Base-by-base conservation (phyloP, 2,113 vertebrate genomes). In the Phainopepla nitens region DNA sequence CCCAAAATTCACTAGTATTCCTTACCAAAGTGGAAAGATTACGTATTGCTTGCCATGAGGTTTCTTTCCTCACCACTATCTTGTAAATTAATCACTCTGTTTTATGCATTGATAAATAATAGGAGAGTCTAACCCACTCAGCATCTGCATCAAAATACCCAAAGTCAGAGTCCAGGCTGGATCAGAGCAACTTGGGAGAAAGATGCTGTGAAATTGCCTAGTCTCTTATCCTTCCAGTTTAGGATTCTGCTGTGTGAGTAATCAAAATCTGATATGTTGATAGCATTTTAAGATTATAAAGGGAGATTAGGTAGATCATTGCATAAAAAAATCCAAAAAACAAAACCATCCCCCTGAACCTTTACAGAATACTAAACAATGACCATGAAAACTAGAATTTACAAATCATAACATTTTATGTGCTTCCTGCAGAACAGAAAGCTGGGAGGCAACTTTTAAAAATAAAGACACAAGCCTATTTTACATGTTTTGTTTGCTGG, bases 261-360 rank as follows among this genome's bases (percentile, higher is more conserved):
- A 83, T 85, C 61, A 56, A 94, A 95, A 76, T 56, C 12, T 39
- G 57, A 15, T 83, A 18, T 39, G 35, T 24, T 58, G 45, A 23
- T 56, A 65, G 28, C 41, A 49, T 82, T 25, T 71, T 82, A 66
- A 81, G 57, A 49, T 80, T 27, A 19, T 29, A 13, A 45, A 23
- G 25, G 47, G 13, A 77, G 50, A 24, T 77, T 71, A 85, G 62
- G 77, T 82, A 82, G 35, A 62, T 94, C 44, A 25, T 18, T 85
- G 62, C 58, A 23, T 54, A 2, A 33, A 64, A 68, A 61, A 49
- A 36, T 14, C 15, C 6, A 28, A 11, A 49, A 54, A 33, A 4
- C 6, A 20, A 68, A 39, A 42, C 10, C 36, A 39, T 45, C 3
- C 0, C 9, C 13, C 14, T 0, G 0, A 28, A 47, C 16, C 36